A percentile compares a stretch with the other conserved stretches of the same genome.
Evolutionary conservation across 2,888 invertebrate species (phyloP).

Genomic region (Amiota communis): DNA sequence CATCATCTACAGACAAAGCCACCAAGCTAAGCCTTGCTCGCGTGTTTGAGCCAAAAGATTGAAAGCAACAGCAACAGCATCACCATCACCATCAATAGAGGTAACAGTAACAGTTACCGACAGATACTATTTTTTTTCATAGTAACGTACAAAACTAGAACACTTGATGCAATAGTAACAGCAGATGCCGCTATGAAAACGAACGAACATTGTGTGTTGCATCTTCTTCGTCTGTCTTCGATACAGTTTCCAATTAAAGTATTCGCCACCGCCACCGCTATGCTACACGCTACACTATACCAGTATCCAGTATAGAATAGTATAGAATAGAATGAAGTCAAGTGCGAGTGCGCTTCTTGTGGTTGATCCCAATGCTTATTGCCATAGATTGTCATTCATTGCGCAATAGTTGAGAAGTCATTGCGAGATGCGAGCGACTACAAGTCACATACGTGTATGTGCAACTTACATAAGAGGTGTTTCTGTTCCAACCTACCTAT

Average conservation of each 20-base stretch:
- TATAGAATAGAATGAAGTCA: not conserved
- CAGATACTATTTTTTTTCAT: slow-evolving; percentile 22
- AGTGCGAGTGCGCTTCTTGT: not conserved
- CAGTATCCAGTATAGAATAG: too few relatives aligned
- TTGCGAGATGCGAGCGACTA: not conserved
- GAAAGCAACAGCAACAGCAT: slow-evolving; percentile 47
- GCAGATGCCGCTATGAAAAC: slow-evolving; percentile 20
- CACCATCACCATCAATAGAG: not conserved
- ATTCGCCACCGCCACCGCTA: not conserved
- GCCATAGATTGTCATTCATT: slow-evolving; percentile 9
- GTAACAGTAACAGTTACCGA: slow-evolving; percentile 9
- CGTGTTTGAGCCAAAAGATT: slow-evolving; percentile 65
- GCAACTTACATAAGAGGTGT: not conserved
- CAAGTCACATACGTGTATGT: not conserved
- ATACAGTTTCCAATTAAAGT: slow-evolving; percentile 62
- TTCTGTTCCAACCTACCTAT: not conserved
- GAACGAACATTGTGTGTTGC: slow-evolving; percentile 37
- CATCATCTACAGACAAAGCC: slow-evolving; percentile 17
- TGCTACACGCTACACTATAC: not conserved
- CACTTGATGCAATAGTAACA: slow-evolving; percentile 52
- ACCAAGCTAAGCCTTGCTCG: slow-evolving; percentile 45
- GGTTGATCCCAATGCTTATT: slow-evolving; percentile 3
- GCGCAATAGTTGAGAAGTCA: slow-evolving; percentile 24
- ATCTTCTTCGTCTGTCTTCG: slow-evolving; percentile 29
- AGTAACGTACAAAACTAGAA: slow-evolving; percentile 66